Base-by-base conservation (phyloP, 2,797 vertebrate genomes). In the Falco cherrug region DNA sequence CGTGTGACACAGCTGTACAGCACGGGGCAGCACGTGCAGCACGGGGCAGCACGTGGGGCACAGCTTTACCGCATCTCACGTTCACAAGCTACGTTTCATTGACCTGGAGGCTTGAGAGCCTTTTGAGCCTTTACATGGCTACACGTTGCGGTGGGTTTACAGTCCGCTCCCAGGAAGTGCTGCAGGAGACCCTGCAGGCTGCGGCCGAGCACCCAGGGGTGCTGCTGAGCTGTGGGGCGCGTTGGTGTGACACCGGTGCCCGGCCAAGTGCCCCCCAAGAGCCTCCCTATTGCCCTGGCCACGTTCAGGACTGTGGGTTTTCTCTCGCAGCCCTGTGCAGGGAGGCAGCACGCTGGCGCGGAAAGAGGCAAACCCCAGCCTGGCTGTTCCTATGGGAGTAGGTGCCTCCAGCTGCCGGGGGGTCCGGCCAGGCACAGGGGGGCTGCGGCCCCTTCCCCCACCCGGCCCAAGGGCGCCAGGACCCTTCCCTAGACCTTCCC, bases 31-130 rank as follows among this genome's bases (percentile, higher is more conserved):
- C 37, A 39, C 37, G 37, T 39, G 37, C 37, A 5, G 37, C 37
- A 37, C 7, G 45, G 56, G 33, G 41, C 29, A 18, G 48, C 37
- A 3, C 9, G 15, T 13, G 37, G 37, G 77, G 25, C 0, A 0
- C 50, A 17, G 51, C 77, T 41, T 20, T 3, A 4, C 37, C 26
- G 51, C 51, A 25, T 0, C 5, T n/a, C 68, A 2, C 2, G 37
- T 33, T 45, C 15, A 11, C 54, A 14, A 4, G 4, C 65, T 4
- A 2, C 3, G 0, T 13, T 11, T 47, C 74, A 6, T 3, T 14
- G 24, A 15, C 11, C 39, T 5, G 39, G 53, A 61, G 71, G 22
- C 64, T 10, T 8, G 43, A 25, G 16, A 31, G 45, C 3, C 41
- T 37, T 50, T 6, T 10, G 60, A 51, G 43, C 60, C 75, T 31